Conservation (phyloP, 2,797 vertebrate genomes). For the Tapera naevia region DNA sequence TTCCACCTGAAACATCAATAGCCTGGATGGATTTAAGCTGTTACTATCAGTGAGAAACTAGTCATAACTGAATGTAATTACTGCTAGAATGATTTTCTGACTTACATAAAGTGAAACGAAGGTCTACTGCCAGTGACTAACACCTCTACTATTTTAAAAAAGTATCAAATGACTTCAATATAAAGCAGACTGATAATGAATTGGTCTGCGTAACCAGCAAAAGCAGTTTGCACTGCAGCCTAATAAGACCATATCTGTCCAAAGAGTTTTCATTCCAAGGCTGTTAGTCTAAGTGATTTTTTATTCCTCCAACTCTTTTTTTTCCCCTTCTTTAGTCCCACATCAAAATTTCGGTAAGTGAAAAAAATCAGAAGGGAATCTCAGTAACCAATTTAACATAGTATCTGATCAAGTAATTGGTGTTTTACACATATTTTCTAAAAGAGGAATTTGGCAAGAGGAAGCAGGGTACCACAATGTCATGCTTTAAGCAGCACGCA, state of each 20-base stretch:
- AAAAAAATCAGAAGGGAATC: not conserved
- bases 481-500: not conserved
- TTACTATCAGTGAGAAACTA: not conserved
- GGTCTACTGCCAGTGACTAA: not conserved
- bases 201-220: not conserved
- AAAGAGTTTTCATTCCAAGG: not conserved
- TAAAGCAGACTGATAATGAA: not conserved
- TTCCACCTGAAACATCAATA: not conserved
- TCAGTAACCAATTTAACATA: not conserved
- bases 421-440: not conserved
- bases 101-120: not conserved
- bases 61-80: not conserved
- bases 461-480: not conserved
- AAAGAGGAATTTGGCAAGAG: not conserved
- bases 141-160: not conserved
- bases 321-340: rapidly evolving
- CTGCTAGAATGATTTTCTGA: not conserved
- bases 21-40: not conserved
- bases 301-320: not conserved
- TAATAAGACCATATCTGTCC: not conserved
- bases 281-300: not conserved
- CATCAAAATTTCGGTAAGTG: not conserved
- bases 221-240: not conserved
- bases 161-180: not conserved
- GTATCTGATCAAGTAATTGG: not conserved